These are phyloP conservation scores for Gonatopus flavifemur DNA, from an alignment of 1,140 invertebrate genomes.

Conservation along the genomic window DNA sequence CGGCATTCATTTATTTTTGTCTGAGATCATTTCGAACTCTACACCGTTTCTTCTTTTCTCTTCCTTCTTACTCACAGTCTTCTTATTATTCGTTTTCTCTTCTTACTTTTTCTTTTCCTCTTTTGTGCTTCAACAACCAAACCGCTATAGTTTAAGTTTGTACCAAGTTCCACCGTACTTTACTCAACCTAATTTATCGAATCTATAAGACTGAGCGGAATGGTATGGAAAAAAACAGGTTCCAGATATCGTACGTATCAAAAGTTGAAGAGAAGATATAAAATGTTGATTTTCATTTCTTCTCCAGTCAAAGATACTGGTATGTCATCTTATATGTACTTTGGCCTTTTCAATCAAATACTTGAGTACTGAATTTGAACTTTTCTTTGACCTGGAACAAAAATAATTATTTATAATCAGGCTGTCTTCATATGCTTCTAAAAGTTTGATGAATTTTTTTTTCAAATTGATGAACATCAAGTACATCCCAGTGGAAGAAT, in stretches of 20 bases:
- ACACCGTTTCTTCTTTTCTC: background rate
- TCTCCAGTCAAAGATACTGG: conserved; percentile 31
- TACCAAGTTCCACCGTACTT: too few relatives aligned
- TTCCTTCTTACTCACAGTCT: background rate
- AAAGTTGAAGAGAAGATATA: conserved; percentile 11
- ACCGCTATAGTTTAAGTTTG: too few relatives aligned
- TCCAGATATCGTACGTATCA: background rate
- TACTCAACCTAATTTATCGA: conserved; percentile 26
- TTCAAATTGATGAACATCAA: too few relatives aligned
- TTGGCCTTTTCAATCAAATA: conserved; percentile 7
- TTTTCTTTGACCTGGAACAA: too few relatives aligned
- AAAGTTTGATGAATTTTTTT: too few relatives aligned
- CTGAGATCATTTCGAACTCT: conserved; percentile 16
- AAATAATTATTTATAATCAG: too few relatives aligned
- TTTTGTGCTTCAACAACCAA: too few relatives aligned
- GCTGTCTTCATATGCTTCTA: too few relatives aligned
- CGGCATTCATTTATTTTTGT: conserved; percentile 46
- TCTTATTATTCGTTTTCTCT: too few relatives aligned
- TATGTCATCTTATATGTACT: conserved; percentile 18
- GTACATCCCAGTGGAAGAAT: too few relatives aligned
- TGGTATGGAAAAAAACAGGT: conserved; percentile 1
- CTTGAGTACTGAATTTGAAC: background rate
- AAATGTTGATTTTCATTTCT: conserved; percentile 25
- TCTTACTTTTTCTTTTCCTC: too few relatives aligned
- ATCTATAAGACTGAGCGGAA: background rate